These are phyloP conservation scores for Amazona vittata DNA, from an alignment of 2,113 vertebrate species.

Conservation along the genomic window DNA sequence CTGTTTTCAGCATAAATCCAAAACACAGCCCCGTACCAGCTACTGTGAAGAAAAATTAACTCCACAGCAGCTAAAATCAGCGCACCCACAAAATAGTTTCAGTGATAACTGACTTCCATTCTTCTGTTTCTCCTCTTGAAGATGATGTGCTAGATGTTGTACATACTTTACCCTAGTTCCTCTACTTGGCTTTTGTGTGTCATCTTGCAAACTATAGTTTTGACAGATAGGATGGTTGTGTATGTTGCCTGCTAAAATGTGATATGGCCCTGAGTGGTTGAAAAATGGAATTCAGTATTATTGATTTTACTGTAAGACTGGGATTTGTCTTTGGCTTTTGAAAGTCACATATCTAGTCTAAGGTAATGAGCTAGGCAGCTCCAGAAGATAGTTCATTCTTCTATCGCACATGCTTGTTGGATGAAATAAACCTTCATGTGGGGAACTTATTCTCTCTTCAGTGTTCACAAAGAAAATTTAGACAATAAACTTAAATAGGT, in stretches of 20 bases:
- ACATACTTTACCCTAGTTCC: background rate
- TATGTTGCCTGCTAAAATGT: background rate
- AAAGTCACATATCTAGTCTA: background rate
- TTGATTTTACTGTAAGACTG: background rate
- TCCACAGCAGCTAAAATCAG: background rate
- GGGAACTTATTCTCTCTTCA: background rate
- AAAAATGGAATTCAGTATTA: background rate
- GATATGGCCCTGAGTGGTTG: background rate
- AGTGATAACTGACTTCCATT: background rate
- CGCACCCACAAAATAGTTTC: background rate
- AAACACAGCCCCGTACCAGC: background rate
- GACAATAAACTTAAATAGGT: background rate
- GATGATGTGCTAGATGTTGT: background rate
- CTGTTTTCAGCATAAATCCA: background rate
- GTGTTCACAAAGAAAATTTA: background rate
- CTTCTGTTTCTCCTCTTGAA: background rate
- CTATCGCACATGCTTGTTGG: background rate
- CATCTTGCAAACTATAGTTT: background rate
- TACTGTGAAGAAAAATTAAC: background rate
- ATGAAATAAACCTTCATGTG: background rate
- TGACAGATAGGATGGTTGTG: background rate
- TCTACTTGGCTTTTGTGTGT: background rate
- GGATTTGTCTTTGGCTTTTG: background rate
- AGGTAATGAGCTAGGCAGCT: background rate
- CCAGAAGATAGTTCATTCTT: background rate